Conservation (phyloP, 2,888 invertebrate species). For the Hololepta plana region DNA sequence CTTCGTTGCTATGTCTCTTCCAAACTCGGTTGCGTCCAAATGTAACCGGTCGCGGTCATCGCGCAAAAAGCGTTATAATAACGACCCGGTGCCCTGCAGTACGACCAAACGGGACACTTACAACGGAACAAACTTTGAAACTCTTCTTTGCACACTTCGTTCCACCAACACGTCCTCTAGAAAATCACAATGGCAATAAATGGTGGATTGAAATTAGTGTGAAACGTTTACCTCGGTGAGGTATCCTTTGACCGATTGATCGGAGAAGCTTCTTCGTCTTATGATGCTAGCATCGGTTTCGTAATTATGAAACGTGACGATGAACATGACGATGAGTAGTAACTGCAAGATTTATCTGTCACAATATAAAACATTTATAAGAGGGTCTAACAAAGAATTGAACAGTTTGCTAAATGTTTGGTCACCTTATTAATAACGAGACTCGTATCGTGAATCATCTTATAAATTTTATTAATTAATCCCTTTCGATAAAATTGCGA, state of each 20-base stretch:
- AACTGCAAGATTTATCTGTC: too few species aligned
- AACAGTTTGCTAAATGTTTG: too few species aligned
- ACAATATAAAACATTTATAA: too few species aligned
- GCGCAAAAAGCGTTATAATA: conserved; percentile 84
- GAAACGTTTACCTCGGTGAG: conserved; percentile 51
- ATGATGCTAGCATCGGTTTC: too few species aligned
- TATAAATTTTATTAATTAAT: too few species aligned
- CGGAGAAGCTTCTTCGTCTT: conserved; percentile 63
- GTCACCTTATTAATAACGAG: too few species aligned
- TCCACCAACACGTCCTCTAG: conserved; percentile 86
- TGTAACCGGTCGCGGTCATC: conserved; percentile 79
- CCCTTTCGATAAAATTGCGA: too few species aligned
- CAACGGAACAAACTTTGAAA: conserved; percentile 75
- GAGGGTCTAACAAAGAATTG: too few species aligned
- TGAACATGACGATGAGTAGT: too few species aligned
- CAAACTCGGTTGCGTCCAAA: conserved; percentile 64
- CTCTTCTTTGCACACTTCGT: conserved; percentile 84
- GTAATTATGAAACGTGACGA: too few species aligned
- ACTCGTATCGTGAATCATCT: too few species aligned
- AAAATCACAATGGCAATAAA: conserved; percentile 13
- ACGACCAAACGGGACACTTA: conserved; percentile 77
- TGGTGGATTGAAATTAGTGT: neutral
- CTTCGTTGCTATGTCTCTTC: conserved; percentile 18
- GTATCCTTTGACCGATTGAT: conserved; percentile 65
- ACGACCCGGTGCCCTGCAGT: conserved; percentile 70